These are phyloP conservation scores for Leptinotarsa rubiginosa DNA, from an alignment of 2,888 invertebrate genomes.

Conservation along the genomic window DNA sequence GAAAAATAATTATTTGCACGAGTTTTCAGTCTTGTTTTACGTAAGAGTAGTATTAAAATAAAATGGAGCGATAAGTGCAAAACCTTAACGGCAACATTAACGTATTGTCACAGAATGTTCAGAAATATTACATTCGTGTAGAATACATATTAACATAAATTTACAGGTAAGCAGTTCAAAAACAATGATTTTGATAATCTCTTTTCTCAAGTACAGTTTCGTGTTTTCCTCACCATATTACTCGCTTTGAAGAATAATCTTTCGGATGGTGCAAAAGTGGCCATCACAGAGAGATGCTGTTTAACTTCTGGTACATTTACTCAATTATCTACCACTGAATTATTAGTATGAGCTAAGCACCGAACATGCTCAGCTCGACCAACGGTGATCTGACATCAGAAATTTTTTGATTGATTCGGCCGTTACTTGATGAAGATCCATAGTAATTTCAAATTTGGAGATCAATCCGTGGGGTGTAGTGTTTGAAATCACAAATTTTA, in stretches of 20 bases:
- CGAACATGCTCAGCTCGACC: slow-evolving; percentile 19
- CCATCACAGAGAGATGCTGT: slow-evolving; percentile 23
- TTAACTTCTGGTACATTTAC: slow-evolving; percentile 36
- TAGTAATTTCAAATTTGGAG: too few relatives aligned
- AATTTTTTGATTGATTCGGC: too few relatives aligned
- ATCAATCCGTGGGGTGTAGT: too few relatives aligned
- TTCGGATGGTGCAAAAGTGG: slow-evolving; percentile 19
- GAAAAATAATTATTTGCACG: too few relatives aligned
- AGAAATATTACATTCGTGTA: too few relatives aligned
- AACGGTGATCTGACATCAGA: slow-evolving; percentile 29
- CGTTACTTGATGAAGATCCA: too few relatives aligned
- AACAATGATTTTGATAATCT: slow-evolving; percentile 7
- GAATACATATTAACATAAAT: neutral
- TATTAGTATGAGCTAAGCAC: slow-evolving; percentile 11
- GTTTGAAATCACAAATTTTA: slow-evolving; percentile 47
- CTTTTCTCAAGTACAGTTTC: slow-evolving; percentile 5
- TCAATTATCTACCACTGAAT: slow-evolving; percentile 13
- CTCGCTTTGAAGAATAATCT: slow-evolving; percentile 23
- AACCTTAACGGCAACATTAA: too few relatives aligned
- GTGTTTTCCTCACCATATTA: neutral
- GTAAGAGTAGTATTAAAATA: slow-evolving; percentile 11
- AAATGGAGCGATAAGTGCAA: slow-evolving; percentile 7
- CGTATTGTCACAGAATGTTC: too few relatives aligned
- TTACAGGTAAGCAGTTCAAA: neutral
- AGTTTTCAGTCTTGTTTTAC: too few relatives aligned